Evolutionary conservation across 2,113 vertebrate genomes (phyloP), one percentile per base, ranked within the genome.

Genomic region (Gopherus evgoodei): DNA sequence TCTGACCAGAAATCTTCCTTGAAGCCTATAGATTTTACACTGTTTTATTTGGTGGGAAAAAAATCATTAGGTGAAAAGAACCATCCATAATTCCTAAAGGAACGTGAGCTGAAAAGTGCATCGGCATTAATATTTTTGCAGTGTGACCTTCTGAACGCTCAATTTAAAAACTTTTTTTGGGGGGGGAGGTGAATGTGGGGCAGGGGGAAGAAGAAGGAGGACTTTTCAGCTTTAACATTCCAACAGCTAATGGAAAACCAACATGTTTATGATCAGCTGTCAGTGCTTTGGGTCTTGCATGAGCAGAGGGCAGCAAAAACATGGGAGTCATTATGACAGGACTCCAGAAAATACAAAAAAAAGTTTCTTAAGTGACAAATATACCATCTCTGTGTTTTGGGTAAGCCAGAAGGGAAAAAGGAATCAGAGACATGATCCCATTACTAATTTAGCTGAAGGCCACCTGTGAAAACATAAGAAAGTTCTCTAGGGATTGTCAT

Each of bases 391-490:
- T 79, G 53, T 88, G 22, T 17, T 87, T 86, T 72, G 24, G 52
- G 88, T 87, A 92, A 84, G 44, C 86, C 94, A 93, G 81, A 11
- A 90, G 95, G 89, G 86, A 93, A 59, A 96, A 94, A 95, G 83
- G 83, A 95, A 95, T 96, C 91, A 83, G 12, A 96, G 84, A 76
- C 54, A 89, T 2, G 38, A 91, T 96, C 92, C 97, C 97, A 95
- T 91, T 91, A 93, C 87, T 97, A 86, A 96, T 97, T 97, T 97
- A 92, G 86, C 65, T 92, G 59, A 91, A 97, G 95, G 38, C 65
- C 86, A 97, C 86, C 91, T 87, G 87, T 97, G 97, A 97, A 98
- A 97, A 95, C 90, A 95, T 89, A 31, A 24, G 91, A 62, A 90
- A 49, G 53, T 42, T 96, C 95, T 94, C 11, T 5, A 96, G 88